These are phyloP conservation scores for Spinus pinus DNA, from an alignment of 2,797 vertebrate species.

Conservation along the genomic window DNA sequence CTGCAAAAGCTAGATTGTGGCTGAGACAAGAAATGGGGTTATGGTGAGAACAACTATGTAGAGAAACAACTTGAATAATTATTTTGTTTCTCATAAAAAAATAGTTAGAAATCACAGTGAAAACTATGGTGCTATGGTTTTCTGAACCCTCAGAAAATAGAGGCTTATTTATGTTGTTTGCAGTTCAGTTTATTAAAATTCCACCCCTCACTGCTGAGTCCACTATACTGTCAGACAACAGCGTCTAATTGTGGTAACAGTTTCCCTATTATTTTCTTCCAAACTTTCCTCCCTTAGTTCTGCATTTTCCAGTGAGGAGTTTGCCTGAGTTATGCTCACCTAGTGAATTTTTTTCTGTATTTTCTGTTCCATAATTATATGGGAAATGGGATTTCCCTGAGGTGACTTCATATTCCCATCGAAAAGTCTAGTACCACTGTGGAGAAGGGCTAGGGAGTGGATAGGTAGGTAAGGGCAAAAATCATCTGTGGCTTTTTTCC, in stretches of 20 bases:
- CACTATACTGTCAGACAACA: not conserved
- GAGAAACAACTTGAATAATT: not conserved
- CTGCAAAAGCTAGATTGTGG: not conserved
- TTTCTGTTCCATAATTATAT: not conserved
- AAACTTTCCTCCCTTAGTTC: not conserved
- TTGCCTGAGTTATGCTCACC: not conserved
- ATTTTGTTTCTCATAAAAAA: not conserved
- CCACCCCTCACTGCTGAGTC: not conserved
- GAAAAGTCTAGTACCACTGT: not conserved
- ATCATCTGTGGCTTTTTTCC: rapidly evolving
- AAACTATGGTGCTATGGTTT: not conserved
- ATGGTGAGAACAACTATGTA: not conserved
- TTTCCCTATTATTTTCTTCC: not conserved
- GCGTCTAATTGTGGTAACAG: not conserved
- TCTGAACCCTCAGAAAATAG: not conserved
- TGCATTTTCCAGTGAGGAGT: not conserved
- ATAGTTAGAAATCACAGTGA: not conserved
- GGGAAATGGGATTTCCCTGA: not conserved
- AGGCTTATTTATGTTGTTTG: not conserved
- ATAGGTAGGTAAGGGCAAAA: not conserved
- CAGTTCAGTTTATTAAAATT: not conserved
- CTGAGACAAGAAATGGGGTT: not conserved
- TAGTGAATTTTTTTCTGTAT: not conserved
- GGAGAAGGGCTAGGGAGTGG: not conserved
- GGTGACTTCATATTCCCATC: not conserved